These are phyloP conservation scores for Atta colombica DNA, from an alignment of 1,140 invertebrate species.

Conservation along the genomic window DNA sequence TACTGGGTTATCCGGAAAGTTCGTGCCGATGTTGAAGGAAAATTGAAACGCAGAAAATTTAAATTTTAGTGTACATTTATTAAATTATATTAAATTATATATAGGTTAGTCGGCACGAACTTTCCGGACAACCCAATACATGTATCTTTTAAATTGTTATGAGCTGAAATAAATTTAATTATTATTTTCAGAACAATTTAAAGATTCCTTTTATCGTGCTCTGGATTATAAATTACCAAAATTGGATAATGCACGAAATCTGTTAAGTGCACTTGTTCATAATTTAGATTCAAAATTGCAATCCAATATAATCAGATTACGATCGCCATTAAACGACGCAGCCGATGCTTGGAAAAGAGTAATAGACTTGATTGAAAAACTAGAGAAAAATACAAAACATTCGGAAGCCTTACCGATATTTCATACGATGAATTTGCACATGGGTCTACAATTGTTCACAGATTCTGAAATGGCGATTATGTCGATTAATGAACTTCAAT, in stretches of 20 bases:
- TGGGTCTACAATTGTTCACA: constrained; percentile 91
- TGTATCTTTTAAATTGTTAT: constrained; percentile 40
- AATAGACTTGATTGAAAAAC: constrained; percentile 84
- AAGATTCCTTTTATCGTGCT: constrained; percentile 89
- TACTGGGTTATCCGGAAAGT: no score
- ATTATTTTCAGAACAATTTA: constrained; percentile 84
- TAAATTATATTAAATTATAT: no score
- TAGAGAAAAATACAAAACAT: constrained; percentile 83
- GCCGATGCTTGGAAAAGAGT: constrained; percentile 89
- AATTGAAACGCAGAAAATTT: no score
- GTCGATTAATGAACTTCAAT: constrained; percentile 90
- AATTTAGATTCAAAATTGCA: constrained; percentile 86
- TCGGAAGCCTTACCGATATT: constrained; percentile 86
- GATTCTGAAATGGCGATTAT: constrained; percentile 90
- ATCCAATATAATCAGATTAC: constrained; percentile 84
- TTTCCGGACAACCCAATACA: no score
- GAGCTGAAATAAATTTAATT: constrained; percentile 24
- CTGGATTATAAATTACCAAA: constrained; percentile 89
- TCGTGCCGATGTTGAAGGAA: no score
- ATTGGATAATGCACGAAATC: constrained; percentile 87
- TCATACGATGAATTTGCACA: constrained; percentile 89
- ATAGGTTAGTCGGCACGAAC: no score
- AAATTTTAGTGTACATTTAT: no score
- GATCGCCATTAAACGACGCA: constrained; percentile 86
- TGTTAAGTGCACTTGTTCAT: constrained; percentile 87